These are phyloP conservation scores for Sebastiscus albofasciatus DNA, from an alignment of 2,797 vertebrate genomes.

Conservation along the genomic window DNA sequence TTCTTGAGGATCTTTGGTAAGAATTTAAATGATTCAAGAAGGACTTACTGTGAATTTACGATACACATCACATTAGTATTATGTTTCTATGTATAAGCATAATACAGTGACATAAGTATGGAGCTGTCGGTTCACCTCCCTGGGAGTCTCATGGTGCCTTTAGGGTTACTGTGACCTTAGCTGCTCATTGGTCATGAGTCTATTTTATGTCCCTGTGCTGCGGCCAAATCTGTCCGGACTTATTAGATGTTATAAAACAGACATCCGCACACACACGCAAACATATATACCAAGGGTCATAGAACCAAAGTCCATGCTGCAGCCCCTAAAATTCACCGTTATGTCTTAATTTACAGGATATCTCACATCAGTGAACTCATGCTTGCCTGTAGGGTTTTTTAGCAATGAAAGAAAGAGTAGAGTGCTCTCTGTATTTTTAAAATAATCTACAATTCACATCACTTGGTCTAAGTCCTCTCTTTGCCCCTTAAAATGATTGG, in stretches of 20 bases:
- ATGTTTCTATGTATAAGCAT: background rate
- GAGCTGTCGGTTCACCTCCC: background rate
- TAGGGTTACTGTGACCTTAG: constrained; percentile 42
- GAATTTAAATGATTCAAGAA: background rate
- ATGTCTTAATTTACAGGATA: background rate
- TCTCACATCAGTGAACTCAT: background rate
- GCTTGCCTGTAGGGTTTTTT: background rate
- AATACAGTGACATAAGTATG: background rate
- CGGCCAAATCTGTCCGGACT: constrained; percentile 34
- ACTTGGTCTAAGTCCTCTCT: constrained; percentile 26
- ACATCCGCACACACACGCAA: background rate
- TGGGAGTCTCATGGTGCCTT: background rate
- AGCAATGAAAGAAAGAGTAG: background rate
- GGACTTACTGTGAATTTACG: background rate
- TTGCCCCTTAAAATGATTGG: constrained; percentile 61
- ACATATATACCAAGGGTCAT: background rate
- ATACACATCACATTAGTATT: background rate
- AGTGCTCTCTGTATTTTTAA: constrained; percentile 12
- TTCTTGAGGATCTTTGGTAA: background rate
- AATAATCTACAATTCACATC: constrained; percentile 20
- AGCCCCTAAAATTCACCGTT: background rate
- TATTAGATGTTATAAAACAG: constrained; percentile 27
- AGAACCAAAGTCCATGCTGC: background rate
- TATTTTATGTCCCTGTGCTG: constrained; percentile 5
- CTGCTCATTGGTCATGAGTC: constrained; percentile 15